phyloP scores from a whole-genome alignment of 1,140 invertebrate genomes.

The Trichonephila clavipes region DNA sequence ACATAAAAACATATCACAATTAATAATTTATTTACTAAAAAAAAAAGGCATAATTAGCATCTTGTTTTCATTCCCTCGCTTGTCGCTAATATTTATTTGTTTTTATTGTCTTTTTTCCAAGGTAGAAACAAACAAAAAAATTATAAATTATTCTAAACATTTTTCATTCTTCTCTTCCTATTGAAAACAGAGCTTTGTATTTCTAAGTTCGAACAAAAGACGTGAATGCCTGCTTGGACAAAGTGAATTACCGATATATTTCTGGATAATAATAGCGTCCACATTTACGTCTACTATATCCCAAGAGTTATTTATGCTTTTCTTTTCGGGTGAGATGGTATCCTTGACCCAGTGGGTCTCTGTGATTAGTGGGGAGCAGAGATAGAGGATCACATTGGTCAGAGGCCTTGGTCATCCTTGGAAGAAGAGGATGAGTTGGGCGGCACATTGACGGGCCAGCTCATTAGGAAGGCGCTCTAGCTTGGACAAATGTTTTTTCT shows the following conservation, averaged over 20 bases:
- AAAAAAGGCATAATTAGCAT: too few relatives aligned
- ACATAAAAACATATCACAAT: too few relatives aligned
- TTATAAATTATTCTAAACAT: not conserved
- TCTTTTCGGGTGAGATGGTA: conserved; percentile 62
- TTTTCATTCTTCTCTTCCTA: not conserved
- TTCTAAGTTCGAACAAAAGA: not conserved
- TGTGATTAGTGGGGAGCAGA: conserved; percentile 59
- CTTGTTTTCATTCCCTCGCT: too few relatives aligned
- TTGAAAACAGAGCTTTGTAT: not conserved
- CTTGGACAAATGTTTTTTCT: conserved; percentile 69
- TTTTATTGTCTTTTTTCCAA: not conserved
- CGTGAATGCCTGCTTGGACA: not conserved
- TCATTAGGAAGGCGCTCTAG: conserved; percentile 69
- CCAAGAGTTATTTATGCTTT: conserved; percentile 67
- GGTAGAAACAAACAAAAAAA: not conserved
- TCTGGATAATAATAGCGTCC: conserved; percentile 54
- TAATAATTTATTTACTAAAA: too few relatives aligned
- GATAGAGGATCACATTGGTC: conserved; percentile 65
- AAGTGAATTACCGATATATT: conserved; percentile 41
- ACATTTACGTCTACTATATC: conserved; percentile 47
- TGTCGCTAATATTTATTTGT: too few relatives aligned
- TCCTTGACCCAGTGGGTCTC: conserved; percentile 63
- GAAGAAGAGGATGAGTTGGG: conserved; percentile 14
- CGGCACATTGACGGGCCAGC: conserved; percentile 54
- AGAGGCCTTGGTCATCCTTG: conserved; percentile 49